Base-by-base conservation (phyloP, 2,113 vertebrate species). In the Gasterosteus nipponicus region DNA sequence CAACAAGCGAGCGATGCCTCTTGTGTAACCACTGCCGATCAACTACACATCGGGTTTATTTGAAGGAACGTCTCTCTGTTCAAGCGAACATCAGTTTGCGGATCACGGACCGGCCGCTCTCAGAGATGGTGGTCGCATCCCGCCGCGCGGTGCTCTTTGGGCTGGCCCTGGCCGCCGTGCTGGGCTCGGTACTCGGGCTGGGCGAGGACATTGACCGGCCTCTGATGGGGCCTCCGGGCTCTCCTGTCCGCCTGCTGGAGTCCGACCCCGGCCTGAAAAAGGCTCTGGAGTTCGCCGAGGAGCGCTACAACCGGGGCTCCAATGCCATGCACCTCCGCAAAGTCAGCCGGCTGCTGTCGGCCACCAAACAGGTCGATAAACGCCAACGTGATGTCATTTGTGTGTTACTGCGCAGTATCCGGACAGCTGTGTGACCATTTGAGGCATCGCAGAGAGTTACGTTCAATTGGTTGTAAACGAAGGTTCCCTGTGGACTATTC, bases 251-350 rank as follows among this genome's bases (percentile, higher is more conserved):
- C 7, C 75, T 96, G 57, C 70, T 86, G 2, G 88, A 85, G 61
- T 82, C 74, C 0, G 94, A 95, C 83, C 92, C 92, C 0, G 92
- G 91, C 51, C 88, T 95, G 60, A 87, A 82, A 61, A 94, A 87
- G 83, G 95, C 84, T 3, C 78, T 95, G 5, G 84, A 86, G 69
- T 94, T 92, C 75, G 95, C 95, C 0, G 93, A 96, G 79, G 91
- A 94, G 49, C 93, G 78, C 35, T 96, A 96, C 90, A 96, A 96
- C 85, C 85, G 85, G 76, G 94, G 88, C 69, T 95, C 94, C 69
- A 96, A 95, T 78, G 93, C 94, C 10, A 73, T 94, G 81, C 95
- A 95, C 78, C 90, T 94, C 63, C 95, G 91, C 81, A 93, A 89
- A 63, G 90, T 95, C 84, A 94, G 91, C 69, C 88, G 82, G 29